Percentiles rank a stretch among this genome's conserved stretches.
phyloP scores from a whole-genome alignment of 2,888 invertebrate species.

The Cantharis lateralis region DNA sequence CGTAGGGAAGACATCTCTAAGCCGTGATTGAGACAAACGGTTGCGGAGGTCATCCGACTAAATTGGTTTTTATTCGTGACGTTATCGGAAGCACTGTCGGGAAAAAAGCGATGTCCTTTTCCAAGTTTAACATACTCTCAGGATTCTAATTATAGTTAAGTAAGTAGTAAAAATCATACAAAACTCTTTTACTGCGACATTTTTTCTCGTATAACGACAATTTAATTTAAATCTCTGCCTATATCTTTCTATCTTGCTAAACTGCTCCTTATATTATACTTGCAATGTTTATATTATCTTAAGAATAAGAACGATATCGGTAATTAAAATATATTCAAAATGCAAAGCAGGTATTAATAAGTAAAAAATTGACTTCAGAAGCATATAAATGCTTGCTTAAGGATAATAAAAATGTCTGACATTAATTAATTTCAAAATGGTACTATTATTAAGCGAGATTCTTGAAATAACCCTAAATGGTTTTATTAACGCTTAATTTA shows the following conservation, averaged over 20 bases:
- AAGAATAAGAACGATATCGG: not conserved
- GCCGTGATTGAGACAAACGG: conserved; percentile 58
- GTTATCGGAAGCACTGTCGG: conserved; percentile 40
- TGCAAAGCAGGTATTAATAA: conserved; percentile 2
- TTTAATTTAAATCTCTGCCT: not conserved
- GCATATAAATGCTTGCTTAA: conserved; percentile 2
- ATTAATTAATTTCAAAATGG: conserved; percentile 8
- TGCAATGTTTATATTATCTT: not conserved
- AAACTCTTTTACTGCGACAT: not conserved
- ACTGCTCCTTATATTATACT: not conserved
- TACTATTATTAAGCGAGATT: conserved; percentile 13
- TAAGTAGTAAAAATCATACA: not conserved
- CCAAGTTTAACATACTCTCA: conserved; percentile 26
- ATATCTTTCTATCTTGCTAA: not conserved
- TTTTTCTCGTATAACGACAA: not conserved
- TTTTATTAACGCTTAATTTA: conserved; percentile 9
- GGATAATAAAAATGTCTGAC: not conserved
- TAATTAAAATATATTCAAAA: not conserved
- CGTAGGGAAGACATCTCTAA: conserved; percentile 51
- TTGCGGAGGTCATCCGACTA: conserved; percentile 53
- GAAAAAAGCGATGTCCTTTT: conserved; percentile 32
- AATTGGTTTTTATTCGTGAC: conserved; percentile 56
- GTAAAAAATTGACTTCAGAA: not conserved
- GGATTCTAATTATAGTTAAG: conserved; percentile 26
- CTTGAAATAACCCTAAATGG: conserved; percentile 21